A percentile compares a stretch with the other conserved stretches of the same genome.
Evolutionary conservation across 2,888 invertebrate genomes (phyloP).

Genomic region (Sinhomidia bicolor): DNA sequence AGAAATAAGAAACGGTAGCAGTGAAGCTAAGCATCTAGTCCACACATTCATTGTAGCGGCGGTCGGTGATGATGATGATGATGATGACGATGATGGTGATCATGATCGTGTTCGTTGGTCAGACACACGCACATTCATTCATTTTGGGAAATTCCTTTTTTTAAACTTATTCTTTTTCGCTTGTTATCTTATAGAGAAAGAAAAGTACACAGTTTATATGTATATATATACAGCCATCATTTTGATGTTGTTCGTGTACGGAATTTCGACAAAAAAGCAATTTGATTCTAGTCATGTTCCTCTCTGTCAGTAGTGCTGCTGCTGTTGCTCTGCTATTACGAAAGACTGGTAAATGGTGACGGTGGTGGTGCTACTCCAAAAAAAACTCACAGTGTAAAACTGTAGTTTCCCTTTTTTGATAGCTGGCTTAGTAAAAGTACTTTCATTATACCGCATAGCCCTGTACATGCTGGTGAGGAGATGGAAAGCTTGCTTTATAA

Average conservation of each 20-base stretch:
- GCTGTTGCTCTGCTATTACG: slow-evolving; percentile 2
- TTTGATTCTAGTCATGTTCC: slow-evolving; percentile 58
- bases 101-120: background rate
- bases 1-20: background rate
- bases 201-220: background rate
- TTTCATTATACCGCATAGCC: no score
- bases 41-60: no score
- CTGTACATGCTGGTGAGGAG: background rate
- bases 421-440: slow-evolving; percentile 33
- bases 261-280: slow-evolving; percentile 9
- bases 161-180: background rate
- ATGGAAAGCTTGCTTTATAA: slow-evolving; percentile 44
- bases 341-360: no score
- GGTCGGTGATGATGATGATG: background rate
- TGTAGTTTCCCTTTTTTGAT: slow-evolving; percentile 7
- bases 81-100: no score
- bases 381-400: background rate
- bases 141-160: slow-evolving; percentile 43
- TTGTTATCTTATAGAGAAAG: background rate
- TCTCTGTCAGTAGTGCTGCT: slow-evolving; percentile 22
- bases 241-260: slow-evolving; percentile 34
- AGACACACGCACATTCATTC: slow-evolving; percentile 59
- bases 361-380: background rate
- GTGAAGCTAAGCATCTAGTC: no score
- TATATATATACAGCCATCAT: background rate